Evolutionary conservation across 2,888 invertebrate species (phyloP), one percentile per base, ranked within the genome.

Genomic region (Trichopria drosophilae): DNA sequence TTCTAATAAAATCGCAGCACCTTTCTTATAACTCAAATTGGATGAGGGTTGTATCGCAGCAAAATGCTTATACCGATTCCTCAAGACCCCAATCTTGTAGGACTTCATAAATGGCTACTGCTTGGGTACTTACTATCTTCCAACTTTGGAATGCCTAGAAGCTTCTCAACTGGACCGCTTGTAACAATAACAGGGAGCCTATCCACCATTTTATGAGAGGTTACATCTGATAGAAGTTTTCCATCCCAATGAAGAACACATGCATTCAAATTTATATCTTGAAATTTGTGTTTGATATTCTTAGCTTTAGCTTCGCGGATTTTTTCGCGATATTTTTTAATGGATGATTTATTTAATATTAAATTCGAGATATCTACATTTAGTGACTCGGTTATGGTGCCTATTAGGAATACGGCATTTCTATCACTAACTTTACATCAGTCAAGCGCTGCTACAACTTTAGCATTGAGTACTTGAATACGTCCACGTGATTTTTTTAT

Each of bases 181-280:
- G 59, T 55, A 31, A 62, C 50, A 22, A n/a, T n/a, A 64, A n/a
- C n/a, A n/a, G n/a, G n/a, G n/a, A n/a, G n/a, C n/a, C n/a, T n/a
- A n/a, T n/a, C n/a, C n/a, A n/a, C n/a, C n/a, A n/a, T n/a, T n/a
- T n/a, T n/a, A n/a, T n/a, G n/a, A n/a, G n/a, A n/a, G n/a, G n/a
- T n/a, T n/a, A n/a, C n/a, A n/a, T n/a, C n/a, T n/a, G n/a, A n/a
- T n/a, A n/a, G n/a, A n/a, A n/a, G n/a, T n/a, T n/a, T n/a, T n/a
- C n/a, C n/a, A n/a, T n/a, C n/a, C n/a, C 65, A 66, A 43, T 66
- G 63, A 13, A 61, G 35, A 45, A 58, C 51, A 15, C 55, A 22
- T 37, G 50, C 50, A 32, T 59, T 49, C 12, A 58, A 41, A 16
- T 57, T 51, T 10, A 40, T 22, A 19, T 32, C 34, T 39, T 49